Conservation (phyloP, 2,888 invertebrate species). For the Hyposoter didymator region DNA sequence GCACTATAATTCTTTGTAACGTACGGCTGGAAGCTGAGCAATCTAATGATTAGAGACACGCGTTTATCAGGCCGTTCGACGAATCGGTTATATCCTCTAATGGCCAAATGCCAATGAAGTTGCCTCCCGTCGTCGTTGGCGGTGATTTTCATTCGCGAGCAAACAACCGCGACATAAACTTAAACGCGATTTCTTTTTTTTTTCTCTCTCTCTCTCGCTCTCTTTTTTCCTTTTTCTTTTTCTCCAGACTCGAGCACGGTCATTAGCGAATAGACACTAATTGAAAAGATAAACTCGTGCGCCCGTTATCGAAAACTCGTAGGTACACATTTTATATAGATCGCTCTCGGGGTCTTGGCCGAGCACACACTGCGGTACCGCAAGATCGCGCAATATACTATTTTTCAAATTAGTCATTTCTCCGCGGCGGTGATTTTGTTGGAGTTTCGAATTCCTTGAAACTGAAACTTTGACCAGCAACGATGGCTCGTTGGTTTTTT, state of each 20-base stretch:
- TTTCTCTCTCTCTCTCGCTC: neutral
- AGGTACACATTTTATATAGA: conserved; percentile 42
- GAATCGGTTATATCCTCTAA: conserved; percentile 70
- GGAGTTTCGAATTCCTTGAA: neutral
- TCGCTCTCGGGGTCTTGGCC: conserved; percentile 48
- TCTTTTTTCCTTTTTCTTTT: neutral
- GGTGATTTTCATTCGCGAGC: conserved; percentile 46
- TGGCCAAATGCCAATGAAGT: conserved; percentile 66
- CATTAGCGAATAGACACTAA: conserved; percentile 75
- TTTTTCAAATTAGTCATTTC: conserved; percentile 1
- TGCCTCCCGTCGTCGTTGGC: conserved; percentile 43
- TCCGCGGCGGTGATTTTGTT: neutral
- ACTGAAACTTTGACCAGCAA: neutral
- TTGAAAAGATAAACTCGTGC: conserved; percentile 74
- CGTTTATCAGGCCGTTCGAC: conserved; percentile 65
- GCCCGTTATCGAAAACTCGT: conserved; percentile 70
- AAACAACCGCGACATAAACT: conserved; percentile 23
- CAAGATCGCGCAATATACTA: conserved; percentile 23
- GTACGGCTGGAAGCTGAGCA: conserved; percentile 20
- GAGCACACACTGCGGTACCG: conserved; percentile 11
- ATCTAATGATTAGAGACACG: conserved; percentile 58
- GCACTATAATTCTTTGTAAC: conserved; percentile 45
- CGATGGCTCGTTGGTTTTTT: neutral
- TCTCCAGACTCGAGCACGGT: conserved; percentile 46
- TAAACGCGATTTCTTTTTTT: conserved; percentile 22